These are phyloP conservation scores for Plumapathes pennacea DNA, from an alignment of 92 coral and sea anemone species.

Conservation along the genomic window DNA sequence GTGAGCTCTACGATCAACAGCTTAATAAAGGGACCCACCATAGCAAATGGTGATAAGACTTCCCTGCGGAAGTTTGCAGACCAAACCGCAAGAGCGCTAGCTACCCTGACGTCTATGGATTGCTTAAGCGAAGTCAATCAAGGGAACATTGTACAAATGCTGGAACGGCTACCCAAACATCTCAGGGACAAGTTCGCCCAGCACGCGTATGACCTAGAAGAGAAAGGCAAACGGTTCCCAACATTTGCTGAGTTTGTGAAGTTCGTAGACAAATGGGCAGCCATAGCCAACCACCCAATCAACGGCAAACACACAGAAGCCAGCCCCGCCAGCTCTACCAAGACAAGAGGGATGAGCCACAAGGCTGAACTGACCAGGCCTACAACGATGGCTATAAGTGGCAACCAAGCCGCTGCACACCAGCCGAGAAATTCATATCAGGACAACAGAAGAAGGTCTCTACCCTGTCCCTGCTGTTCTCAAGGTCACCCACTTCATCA, in stretches of 20 bases:
- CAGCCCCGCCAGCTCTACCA: too few relatives aligned
- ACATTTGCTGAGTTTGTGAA: conserved; percentile 23
- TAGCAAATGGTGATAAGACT: conserved; percentile 4
- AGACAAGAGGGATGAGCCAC: conserved; percentile 6
- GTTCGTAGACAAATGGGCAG: conserved; percentile 27
- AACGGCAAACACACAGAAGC: too few relatives aligned
- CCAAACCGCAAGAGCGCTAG: conserved; percentile 12
- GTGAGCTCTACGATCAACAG: conserved; percentile 33
- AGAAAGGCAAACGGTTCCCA: conserved; percentile 26
- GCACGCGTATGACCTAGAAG: conserved; percentile 22
- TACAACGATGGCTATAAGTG: conserved; percentile 2
- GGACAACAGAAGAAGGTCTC: neutral
- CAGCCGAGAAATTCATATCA: neutral
- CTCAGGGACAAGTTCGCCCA: conserved; percentile 40
- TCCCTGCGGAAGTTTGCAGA: conserved; percentile 40
- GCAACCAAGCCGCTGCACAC: neutral
- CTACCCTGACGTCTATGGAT: conserved; percentile 21
- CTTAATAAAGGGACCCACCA: conserved; percentile 33
- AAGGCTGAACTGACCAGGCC: too few relatives aligned
- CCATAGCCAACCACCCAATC: conserved; percentile 40
- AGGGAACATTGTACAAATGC: conserved; percentile 46
- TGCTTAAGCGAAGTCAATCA: conserved; percentile 39
- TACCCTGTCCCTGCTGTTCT: conserved; percentile 23
- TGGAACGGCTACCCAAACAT: conserved; percentile 39
- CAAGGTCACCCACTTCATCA: conserved; percentile 37